A percentile compares a stretch with the other conserved stretches of the same genome.
Evolutionary conservation across 2,797 vertebrate genomes (phyloP).

Genomic region (Halcyon chelicuti): DNA sequence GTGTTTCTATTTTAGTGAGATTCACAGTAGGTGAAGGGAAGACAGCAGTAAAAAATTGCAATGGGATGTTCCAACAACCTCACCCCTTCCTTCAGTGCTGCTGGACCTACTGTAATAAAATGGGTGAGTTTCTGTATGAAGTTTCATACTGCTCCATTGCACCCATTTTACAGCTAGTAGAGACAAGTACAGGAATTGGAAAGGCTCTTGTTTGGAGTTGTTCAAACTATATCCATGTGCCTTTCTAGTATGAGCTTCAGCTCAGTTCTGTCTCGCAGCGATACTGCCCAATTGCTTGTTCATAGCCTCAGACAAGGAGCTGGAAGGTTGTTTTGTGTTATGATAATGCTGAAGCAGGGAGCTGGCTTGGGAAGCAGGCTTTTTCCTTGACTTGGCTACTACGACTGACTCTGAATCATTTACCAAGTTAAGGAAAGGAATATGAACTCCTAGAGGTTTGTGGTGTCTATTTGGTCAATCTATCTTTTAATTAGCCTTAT

Average conservation of each 20-base stretch:
- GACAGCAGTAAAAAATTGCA: neutral
- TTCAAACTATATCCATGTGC: neutral
- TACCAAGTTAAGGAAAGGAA: neutral
- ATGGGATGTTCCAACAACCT: neutral
- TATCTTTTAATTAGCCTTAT: neutral
- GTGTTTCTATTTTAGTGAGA: neutral
- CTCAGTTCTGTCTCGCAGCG: neutral
- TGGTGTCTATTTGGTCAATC: neutral
- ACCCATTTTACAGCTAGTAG: neutral
- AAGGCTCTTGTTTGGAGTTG: neutral
- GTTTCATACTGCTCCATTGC: neutral
- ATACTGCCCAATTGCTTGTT: neutral
- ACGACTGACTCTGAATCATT: neutral
- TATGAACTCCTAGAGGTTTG: neutral
- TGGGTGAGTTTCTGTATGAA: neutral
- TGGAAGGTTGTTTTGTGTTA: neutral
- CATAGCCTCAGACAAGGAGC: neutral
- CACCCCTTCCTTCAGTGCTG: neutral
- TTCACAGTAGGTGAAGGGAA: neutral
- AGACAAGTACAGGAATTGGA: neutral
- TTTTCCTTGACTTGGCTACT: neutral
- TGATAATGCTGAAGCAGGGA: neutral
- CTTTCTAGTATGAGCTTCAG: neutral
- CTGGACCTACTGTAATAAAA: neutral
- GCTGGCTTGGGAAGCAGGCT: neutral